Evolutionary conservation across 2,113 vertebrate species (phyloP).

Genomic region (Mirza zaza): DNA sequence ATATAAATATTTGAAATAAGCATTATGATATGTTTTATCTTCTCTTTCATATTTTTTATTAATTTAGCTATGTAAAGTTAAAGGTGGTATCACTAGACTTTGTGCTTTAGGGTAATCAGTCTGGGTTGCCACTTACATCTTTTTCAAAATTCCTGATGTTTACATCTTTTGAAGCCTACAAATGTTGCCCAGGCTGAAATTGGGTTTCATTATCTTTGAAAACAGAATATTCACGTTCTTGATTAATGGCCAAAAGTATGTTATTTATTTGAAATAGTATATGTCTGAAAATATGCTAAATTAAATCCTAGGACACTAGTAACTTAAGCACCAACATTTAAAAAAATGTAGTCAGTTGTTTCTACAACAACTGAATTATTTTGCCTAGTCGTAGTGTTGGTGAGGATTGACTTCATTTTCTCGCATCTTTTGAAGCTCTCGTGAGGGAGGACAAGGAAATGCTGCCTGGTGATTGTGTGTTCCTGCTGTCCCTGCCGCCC

Average conservation of each 20-base stretch:
- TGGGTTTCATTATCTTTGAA: neutral
- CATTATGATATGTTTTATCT: neutral
- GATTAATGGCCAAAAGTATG: neutral
- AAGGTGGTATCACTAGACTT: neutral
- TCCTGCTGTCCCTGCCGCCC: slow-evolving; percentile 1
- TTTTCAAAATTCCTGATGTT: neutral
- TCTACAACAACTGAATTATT: neutral
- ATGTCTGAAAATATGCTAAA: neutral
- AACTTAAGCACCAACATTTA: neutral
- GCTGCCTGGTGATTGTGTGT: neutral
- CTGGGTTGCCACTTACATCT: neutral
- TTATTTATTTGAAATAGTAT: slow-evolving; percentile 15
- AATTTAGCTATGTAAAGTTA: neutral
- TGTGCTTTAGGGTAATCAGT: neutral
- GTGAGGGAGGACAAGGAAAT: neutral
- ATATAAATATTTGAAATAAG: neutral
- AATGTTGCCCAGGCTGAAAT: neutral
- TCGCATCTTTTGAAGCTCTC: neutral
- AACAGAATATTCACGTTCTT: slow-evolving; percentile 23
- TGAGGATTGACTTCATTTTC: neutral
- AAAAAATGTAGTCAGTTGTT: neutral
- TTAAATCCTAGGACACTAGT: neutral
- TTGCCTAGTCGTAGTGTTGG: neutral
- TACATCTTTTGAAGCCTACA: neutral
- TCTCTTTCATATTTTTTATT: neutral